Evolutionary conservation across 2,888 invertebrate species (phyloP).

Genomic region (Spisula subtruncata): DNA sequence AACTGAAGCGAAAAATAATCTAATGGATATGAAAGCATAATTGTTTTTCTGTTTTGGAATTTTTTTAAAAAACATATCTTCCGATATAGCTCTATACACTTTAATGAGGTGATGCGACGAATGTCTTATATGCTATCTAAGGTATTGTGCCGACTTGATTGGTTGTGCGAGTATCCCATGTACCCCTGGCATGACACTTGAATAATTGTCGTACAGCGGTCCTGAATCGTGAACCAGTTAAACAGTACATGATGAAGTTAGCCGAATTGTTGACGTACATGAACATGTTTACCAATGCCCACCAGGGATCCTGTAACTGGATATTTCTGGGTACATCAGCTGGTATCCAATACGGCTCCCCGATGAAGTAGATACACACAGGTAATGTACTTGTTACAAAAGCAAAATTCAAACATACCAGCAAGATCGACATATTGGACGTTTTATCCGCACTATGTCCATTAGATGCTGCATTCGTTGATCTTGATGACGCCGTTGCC

Average conservation of each 20-base stretch:
- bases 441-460: conserved; percentile 38
- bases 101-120: too few relatives aligned
- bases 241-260: conserved; percentile 49
- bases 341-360: conserved; percentile 44
- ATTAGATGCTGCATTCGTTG: too few relatives aligned
- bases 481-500: too few relatives aligned
- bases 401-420: conserved; percentile 73
- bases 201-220: conserved; percentile 31
- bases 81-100: too few relatives aligned
- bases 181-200: neutral
- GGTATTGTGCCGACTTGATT: neutral
- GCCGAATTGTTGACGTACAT: conserved; percentile 43
- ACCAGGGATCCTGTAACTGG: conserved; percentile 52
- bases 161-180: neutral
- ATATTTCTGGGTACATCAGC: conserved; percentile 28
- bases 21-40: too few relatives aligned
- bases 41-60: too few relatives aligned
- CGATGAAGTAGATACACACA: conserved; percentile 30
- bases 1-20: too few relatives aligned
- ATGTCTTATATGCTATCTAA: neutral
- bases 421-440: conserved; percentile 75
- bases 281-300: conserved; percentile 47
- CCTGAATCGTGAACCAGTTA: conserved; percentile 42
- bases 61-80: too few relatives aligned
- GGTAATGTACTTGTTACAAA: conserved; percentile 70